phyloP scores from a whole-genome alignment of 2,888 invertebrate species.

The Emmelina monodactyla region DNA sequence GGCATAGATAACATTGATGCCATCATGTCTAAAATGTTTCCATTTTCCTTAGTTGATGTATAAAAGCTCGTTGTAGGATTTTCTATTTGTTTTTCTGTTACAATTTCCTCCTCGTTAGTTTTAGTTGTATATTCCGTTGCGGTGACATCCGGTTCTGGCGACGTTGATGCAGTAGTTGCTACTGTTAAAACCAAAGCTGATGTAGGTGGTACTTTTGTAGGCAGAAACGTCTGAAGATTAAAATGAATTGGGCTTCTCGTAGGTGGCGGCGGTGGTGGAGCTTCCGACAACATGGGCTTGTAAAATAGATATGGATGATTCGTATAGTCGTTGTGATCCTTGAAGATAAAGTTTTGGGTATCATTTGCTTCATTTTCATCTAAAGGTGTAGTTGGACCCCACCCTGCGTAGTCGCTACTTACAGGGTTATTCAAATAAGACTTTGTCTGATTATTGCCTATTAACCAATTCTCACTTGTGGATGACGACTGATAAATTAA shows the following conservation, averaged over 20 bases:
- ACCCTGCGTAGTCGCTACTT: constrained; percentile 55
- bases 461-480: constrained; percentile 52
- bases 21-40: constrained; percentile 42
- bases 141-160: constrained; percentile 21
- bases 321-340: constrained; percentile 29
- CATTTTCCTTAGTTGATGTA: constrained; percentile 23
- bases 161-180: constrained; percentile 12
- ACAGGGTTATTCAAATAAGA: constrained; percentile 30
- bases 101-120: constrained; percentile 21
- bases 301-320: constrained; percentile 43
- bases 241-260: constrained; percentile 21
- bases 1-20: constrained; percentile 58
- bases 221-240: constrained; percentile 35
- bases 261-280: constrained; percentile 36
- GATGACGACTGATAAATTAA: constrained; percentile 72
- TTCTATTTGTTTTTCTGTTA: background rate
- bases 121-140: constrained; percentile 28
- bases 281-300: constrained; percentile 43
- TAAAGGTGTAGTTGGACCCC: constrained; percentile 55
- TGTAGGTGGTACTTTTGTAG: constrained; percentile 36
- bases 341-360: constrained; percentile 44
- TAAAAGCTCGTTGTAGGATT: constrained; percentile 23
- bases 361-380: constrained; percentile 38
- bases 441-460: constrained; percentile 33
- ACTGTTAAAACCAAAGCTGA: constrained; percentile 23